Evolutionary conservation across 2,113 vertebrate species (phyloP).

Genomic region (Crotalus viridis): DNA sequence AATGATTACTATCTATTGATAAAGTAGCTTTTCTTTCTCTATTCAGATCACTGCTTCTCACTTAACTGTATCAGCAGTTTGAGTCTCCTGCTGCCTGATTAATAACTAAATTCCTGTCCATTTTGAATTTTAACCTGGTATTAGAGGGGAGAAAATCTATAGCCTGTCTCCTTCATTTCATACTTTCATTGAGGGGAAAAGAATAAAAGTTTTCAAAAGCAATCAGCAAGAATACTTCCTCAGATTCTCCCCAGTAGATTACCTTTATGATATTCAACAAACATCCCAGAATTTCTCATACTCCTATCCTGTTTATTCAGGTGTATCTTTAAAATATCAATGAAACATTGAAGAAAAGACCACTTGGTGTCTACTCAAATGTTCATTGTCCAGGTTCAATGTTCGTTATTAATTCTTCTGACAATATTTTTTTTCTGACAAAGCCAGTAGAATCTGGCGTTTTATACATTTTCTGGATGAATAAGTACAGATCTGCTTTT

Average conservation of each 20-base stretch:
- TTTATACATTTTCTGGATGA: not conserved
- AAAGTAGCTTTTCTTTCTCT: not conserved
- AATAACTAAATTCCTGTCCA: not conserved
- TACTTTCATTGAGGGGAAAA: not conserved
- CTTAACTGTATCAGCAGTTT: not conserved
- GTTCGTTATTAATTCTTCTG: slow-evolving; percentile 37
- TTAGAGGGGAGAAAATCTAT: not conserved
- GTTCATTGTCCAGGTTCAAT: not conserved
- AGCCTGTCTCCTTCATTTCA: not conserved
- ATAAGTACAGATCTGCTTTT: not conserved
- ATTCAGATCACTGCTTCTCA: not conserved
- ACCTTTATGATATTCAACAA: not conserved
- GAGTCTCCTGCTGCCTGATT: not conserved
- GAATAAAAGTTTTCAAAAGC: not conserved
- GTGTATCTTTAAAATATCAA: not conserved
- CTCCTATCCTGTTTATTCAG: not conserved
- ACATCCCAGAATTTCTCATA: not conserved
- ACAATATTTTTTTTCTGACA: slow-evolving; percentile 13
- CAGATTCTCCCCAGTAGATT: not conserved
- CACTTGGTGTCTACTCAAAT: not conserved
- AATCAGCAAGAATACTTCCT: not conserved
- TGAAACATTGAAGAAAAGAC: not conserved
- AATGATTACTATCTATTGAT: not conserved
- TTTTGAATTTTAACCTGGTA: not conserved
- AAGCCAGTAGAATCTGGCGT: slow-evolving; percentile 9